Percentiles rank a stretch among this genome's conserved stretches.
Conservation (phyloP, 2,797 vertebrate genomes). For the Buceros bicornis region DNA sequence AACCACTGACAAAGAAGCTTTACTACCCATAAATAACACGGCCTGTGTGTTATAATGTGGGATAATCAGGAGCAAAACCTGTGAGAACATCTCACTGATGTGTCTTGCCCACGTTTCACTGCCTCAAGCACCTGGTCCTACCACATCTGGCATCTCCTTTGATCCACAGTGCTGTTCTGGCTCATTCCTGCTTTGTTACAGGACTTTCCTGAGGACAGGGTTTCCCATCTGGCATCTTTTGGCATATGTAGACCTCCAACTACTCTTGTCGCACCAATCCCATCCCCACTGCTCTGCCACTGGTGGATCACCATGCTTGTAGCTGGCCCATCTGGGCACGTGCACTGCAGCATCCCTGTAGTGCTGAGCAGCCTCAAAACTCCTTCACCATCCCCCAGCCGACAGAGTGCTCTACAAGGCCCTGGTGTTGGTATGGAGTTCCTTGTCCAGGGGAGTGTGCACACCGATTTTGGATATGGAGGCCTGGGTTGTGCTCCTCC, state of each 20-base stretch:
- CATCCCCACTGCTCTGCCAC: background rate
- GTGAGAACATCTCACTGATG: background rate
- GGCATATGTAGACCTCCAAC: fast-evolving
- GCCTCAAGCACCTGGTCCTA: background rate
- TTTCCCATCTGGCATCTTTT: background rate
- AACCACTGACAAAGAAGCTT: background rate
- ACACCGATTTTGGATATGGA: background rate
- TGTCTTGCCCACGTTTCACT: background rate
- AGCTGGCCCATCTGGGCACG: fast-evolving
- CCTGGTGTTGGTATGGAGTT: fast-evolving
- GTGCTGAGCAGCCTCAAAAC: background rate
- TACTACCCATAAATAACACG: background rate
- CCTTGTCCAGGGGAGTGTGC: background rate
- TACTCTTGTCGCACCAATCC: background rate
- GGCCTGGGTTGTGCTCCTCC: background rate
- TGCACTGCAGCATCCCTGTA: background rate
- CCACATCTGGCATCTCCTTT: background rate
- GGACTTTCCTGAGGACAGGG: background rate
- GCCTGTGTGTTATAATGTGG: background rate
- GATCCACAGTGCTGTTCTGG: background rate
- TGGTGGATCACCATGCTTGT: fast-evolving
- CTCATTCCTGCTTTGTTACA: background rate
- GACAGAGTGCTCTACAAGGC: background rate
- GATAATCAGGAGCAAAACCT: background rate
- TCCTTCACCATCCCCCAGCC: background rate